Conservation (phyloP, 1,140 invertebrate genomes). For the Drosophila santomea region DNA sequence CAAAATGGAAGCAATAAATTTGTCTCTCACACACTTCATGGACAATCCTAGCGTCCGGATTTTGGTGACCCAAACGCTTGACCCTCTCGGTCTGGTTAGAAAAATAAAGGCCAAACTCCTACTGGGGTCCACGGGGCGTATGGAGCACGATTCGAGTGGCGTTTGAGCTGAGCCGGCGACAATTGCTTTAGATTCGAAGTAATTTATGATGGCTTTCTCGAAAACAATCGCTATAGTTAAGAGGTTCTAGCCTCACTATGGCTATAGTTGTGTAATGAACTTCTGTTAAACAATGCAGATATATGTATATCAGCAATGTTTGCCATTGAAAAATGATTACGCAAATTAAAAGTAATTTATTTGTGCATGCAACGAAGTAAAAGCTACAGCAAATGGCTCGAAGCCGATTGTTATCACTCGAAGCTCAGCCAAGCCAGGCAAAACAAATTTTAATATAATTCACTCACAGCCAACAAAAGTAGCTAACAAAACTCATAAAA, state of each 20-base stretch:
- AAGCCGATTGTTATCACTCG: conserved; percentile 68
- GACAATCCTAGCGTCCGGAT: conserved; percentile 28
- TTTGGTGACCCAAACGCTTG: conserved; percentile 39
- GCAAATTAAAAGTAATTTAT: conserved; percentile 80
- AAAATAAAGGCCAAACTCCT: conserved; percentile 4
- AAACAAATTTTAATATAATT: conserved; percentile 78
- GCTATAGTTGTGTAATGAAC: conserved; percentile 53
- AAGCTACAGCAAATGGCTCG: conserved; percentile 46
- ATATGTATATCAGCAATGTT: conserved; percentile 23
- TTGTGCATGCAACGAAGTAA: conserved; percentile 62
- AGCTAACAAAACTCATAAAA: conserved; percentile 31
- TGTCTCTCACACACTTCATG: conserved; percentile 39
- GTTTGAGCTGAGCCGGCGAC: conserved; percentile 1
- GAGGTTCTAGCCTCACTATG: conserved; percentile 19
- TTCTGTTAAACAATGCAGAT: conserved; percentile 50
- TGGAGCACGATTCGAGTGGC: conserved; percentile 45
- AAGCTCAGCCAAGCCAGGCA: conserved; percentile 57
- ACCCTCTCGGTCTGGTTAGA: conserved; percentile 9
- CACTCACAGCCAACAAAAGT: conserved; percentile 53
- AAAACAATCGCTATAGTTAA: conserved; percentile 25
- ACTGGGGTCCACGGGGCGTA: conserved; percentile 31
- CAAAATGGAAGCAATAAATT: conserved; percentile 37
- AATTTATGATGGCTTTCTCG: conserved; percentile 51
- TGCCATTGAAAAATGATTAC: conserved; percentile 77
- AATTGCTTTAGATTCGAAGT: conserved; percentile 26